Percentiles rank a stretch among this genome's conserved stretches.
Evolutionary conservation across 2,113 vertebrate species (phyloP).

Genomic region (Protomyctophum bolini): DNA sequence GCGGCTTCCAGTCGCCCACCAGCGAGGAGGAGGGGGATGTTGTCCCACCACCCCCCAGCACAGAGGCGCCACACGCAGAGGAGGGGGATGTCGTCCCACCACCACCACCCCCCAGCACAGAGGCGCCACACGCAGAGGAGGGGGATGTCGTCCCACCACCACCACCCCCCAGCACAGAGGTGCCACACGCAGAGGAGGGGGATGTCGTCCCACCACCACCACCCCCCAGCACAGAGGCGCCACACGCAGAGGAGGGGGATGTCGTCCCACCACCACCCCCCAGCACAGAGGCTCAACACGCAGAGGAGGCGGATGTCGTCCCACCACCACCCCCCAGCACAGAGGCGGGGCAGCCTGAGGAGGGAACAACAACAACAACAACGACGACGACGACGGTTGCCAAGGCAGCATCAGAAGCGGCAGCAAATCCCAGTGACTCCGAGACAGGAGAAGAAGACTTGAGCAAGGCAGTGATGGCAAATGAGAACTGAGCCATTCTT

Average conservation of each 20-base stretch:
- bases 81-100: background rate
- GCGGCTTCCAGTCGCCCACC: conserved; percentile 48
- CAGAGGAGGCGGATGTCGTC: background rate
- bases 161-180: rapidly evolving
- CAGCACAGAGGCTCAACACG: background rate
- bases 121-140: background rate
- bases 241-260: background rate
- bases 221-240: background rate
- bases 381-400: background rate
- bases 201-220: background rate
- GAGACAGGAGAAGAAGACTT: conserved; percentile 71
- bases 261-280: background rate
- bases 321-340: background rate
- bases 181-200: conserved; percentile 2
- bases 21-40: conserved; percentile 24
- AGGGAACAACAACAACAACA: background rate
- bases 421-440: conserved; percentile 59
- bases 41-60: background rate
- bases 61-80: background rate
- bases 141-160: background rate
- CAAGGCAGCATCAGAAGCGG: conserved; percentile 19
- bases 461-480: conserved; percentile 19
- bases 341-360: background rate
- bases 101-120: background rate
- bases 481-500: conserved; percentile 13